Base-by-base conservation (phyloP, 2,113 vertebrate species). In the Corapipo altera region DNA sequence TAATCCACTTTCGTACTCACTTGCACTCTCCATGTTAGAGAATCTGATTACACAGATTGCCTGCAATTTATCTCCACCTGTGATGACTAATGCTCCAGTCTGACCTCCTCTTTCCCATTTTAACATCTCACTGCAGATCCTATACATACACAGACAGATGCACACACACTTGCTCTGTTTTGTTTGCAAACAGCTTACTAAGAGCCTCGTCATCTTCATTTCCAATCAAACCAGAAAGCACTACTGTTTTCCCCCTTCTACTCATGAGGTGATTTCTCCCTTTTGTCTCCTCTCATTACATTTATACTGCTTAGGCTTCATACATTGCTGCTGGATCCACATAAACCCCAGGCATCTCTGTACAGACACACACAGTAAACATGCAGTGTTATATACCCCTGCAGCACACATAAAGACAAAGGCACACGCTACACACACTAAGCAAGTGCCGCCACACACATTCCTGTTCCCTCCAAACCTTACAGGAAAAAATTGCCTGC, bases 361-460 rank as follows among this genome's bases (percentile, higher is more conserved):
- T 37, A 5, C 65, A 71, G 65, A 61, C 41, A 14, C 0, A 11
- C 76, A 65, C 65, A 28, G 30, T 3, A 69, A 93, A 37, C 85
- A n/a, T 0, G 7, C 61, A 52, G 15, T 8, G 1, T 66, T 83
- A 35, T 8, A 73, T 39, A 75, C 12, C 77, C 58, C 75, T 85
- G 88, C 79, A 91, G 91, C 74, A 67, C 16, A 6, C 39, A 76
- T 55, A 82, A 85, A 96, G 96, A 97, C 96, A 96, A 97, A 96
- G 95, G 87, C 94, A 93, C 66, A 75, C 2, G 15, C 88, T 91
- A 78, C 61, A 48, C 43, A 75, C 44, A 41, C 85, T 41, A 62
- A 93, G 80, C 79, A 89, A 96, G 74, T 95, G 66, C 77, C 61
- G 85, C 78, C 71, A 59, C 66, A 65, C 12, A 32, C 66, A 51